phyloP scores from a whole-genome alignment of 2,888 invertebrate species.

The Drosophila borborema region DNA sequence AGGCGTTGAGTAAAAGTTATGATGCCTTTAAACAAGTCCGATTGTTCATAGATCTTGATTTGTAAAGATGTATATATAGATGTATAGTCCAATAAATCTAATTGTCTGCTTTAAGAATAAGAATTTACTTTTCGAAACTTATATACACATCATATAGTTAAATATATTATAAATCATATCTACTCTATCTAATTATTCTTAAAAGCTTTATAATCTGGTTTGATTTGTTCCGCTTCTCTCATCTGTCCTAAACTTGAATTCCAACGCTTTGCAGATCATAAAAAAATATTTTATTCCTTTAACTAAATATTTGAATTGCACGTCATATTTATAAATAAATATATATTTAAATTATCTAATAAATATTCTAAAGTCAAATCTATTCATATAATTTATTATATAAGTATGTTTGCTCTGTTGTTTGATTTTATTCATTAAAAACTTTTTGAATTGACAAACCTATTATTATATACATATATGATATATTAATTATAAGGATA shows the following conservation, averaged over 20 bases:
- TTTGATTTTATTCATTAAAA: slow-evolving; percentile 56
- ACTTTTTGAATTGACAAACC: slow-evolving; percentile 27
- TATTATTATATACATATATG: slow-evolving; percentile 22
- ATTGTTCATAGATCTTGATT: slow-evolving; percentile 2
- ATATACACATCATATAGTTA: slow-evolving; percentile 3
- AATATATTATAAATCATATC: background rate
- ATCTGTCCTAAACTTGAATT: background rate
- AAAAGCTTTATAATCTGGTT: background rate
- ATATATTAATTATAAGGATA: slow-evolving; percentile 25
- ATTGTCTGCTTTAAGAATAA: slow-evolving; percentile 18
- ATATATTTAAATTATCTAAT: slow-evolving; percentile 13
- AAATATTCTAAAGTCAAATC: slow-evolving; percentile 12
- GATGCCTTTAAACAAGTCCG: slow-evolving; percentile 27
- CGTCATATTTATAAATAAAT: slow-evolving; percentile 25
- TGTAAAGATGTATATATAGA: background rate
- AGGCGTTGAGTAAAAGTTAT: slow-evolving; percentile 16
- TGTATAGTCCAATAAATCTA: background rate
- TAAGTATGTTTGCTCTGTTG: slow-evolving; percentile 37
- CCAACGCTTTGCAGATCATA: slow-evolving; percentile 27
- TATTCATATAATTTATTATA: slow-evolving; percentile 27
- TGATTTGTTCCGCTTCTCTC: slow-evolving; percentile 26
- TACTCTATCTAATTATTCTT: background rate
- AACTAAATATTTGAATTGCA: slow-evolving; percentile 26
- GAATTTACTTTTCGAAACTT: background rate
- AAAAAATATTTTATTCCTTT: slow-evolving; percentile 41